A percentile compares a stretch with the other conserved stretches of the same genome.
phyloP scores from a whole-genome alignment of 1,140 invertebrate genomes.

The Diorhabda sublineata region DNA sequence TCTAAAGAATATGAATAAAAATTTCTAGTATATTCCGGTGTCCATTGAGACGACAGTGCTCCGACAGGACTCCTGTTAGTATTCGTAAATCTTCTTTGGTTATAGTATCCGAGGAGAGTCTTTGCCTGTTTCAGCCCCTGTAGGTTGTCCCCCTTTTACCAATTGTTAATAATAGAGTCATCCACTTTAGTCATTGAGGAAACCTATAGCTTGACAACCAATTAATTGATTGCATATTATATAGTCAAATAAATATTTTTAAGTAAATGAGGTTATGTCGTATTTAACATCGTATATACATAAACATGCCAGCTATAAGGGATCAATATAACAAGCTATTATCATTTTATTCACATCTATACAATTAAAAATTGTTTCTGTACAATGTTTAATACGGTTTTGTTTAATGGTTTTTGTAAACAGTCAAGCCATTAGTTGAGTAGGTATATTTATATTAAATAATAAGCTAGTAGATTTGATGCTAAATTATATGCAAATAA shows the following conservation, averaged over 20 bases:
- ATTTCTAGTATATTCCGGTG: too few relatives aligned
- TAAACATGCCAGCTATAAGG: neutral
- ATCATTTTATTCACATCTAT: neutral
- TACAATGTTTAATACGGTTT: neutral
- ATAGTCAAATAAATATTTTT: neutral
- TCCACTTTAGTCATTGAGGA: too few relatives aligned
- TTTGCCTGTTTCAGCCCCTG: too few relatives aligned
- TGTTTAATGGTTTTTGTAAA: neutral
- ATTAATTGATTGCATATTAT: too few relatives aligned
- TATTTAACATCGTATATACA: neutral
- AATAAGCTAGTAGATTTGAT: neutral
- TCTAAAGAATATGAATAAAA: too few relatives aligned
- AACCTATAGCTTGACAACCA: too few relatives aligned
- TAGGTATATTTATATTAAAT: neutral
- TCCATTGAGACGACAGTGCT: too few relatives aligned
- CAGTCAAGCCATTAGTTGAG: slow-evolving; percentile 1
- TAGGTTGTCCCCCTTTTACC: too few relatives aligned
- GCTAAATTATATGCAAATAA: neutral
- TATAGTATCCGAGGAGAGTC: too few relatives aligned
- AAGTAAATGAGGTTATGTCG: neutral
- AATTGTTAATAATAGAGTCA: too few relatives aligned
- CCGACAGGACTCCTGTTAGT: too few relatives aligned
- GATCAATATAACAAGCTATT: neutral
- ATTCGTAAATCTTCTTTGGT: too few relatives aligned
- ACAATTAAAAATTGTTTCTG: neutral